phyloP scores from a whole-genome alignment of 2,888 invertebrate species.

The Drosophila rellima region DNA sequence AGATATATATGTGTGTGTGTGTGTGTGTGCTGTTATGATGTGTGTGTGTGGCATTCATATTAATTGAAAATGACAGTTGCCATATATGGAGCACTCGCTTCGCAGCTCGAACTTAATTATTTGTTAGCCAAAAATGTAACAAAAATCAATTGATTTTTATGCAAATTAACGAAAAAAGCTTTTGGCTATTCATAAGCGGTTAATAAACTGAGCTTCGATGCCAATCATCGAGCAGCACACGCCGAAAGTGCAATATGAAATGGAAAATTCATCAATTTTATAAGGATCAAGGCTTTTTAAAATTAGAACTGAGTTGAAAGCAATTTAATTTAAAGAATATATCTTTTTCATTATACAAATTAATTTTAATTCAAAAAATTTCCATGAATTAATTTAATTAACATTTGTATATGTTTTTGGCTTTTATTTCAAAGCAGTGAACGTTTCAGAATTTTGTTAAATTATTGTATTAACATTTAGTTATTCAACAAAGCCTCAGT shows the following conservation, averaged over 20 bases:
- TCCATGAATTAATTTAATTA: neutral
- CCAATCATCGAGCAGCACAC: neutral
- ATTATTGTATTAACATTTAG: no score
- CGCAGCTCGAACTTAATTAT: slow-evolving; percentile 18
- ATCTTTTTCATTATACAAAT: neutral
- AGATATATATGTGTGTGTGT: slow-evolving; percentile 12
- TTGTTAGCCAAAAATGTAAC: slow-evolving; percentile 21
- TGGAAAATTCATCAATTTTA: neutral
- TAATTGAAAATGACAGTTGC: slow-evolving; percentile 72
- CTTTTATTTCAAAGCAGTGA: no score
- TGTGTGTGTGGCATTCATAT: slow-evolving; percentile 43
- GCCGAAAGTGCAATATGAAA: slow-evolving; percentile 11
- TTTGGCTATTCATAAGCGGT: slow-evolving; percentile 18
- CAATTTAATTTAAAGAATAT: neutral
- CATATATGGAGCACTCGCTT: slow-evolving; percentile 16
- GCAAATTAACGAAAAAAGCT: slow-evolving; percentile 46
- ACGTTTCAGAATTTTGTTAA: neutral
- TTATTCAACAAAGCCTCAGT: neutral
- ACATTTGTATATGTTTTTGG: neutral
- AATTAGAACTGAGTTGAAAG: neutral
- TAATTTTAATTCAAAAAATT: neutral
- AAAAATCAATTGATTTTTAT: slow-evolving; percentile 53
- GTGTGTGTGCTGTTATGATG: slow-evolving; percentile 14
- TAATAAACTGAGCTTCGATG: slow-evolving; percentile 15
- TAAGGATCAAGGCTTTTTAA: neutral